A percentile compares a stretch with the other conserved stretches of the same genome.
These are phyloP conservation scores for Orientallactaga sibirica DNA, from an alignment of 2,797 vertebrate species.

Conservation along the genomic window DNA sequence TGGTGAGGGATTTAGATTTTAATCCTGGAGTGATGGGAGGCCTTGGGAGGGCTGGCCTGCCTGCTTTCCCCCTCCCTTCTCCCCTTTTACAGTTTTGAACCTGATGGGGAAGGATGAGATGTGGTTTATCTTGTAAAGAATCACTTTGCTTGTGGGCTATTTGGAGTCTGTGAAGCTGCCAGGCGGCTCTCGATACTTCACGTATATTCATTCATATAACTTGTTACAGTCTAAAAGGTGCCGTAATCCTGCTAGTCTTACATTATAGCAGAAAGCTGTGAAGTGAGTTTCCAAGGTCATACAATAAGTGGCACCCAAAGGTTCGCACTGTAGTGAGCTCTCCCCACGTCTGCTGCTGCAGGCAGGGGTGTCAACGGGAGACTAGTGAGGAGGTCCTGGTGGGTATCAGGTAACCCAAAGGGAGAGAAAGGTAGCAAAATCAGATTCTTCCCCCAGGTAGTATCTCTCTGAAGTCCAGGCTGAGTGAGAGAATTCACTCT, in stretches of 20 bases:
- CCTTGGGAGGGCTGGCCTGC: not conserved
- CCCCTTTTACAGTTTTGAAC: constrained; percentile 10
- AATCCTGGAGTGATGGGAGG: not conserved
- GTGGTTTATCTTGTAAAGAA: not conserved
- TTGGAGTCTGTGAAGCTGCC: not conserved
- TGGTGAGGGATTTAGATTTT: not conserved
- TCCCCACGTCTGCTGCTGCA: accelerated
- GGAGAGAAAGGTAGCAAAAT: not conserved
- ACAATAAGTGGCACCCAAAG: not conserved
- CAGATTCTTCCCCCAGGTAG: not conserved
- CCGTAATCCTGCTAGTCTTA: too few relatives aligned
- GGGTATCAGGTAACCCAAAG: not conserved
- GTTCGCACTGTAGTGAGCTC: not conserved
- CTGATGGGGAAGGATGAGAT: not conserved
- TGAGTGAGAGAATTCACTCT: too few relatives aligned
- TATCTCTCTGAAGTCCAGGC: too few relatives aligned
- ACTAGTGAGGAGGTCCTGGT: not conserved
- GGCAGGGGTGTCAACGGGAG: not conserved
- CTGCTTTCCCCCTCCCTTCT: not conserved
- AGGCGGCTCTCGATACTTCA: not conserved
- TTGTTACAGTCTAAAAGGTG: not conserved
- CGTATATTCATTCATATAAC: accelerated
- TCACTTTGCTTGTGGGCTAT: not conserved
- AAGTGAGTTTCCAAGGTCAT: not conserved
- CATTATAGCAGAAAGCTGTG: not conserved